Percentiles rank a stretch among this genome's conserved stretches.
Conservation (phyloP, 2,797 vertebrate genomes). For the Pangasius sanitwongsei region DNA sequence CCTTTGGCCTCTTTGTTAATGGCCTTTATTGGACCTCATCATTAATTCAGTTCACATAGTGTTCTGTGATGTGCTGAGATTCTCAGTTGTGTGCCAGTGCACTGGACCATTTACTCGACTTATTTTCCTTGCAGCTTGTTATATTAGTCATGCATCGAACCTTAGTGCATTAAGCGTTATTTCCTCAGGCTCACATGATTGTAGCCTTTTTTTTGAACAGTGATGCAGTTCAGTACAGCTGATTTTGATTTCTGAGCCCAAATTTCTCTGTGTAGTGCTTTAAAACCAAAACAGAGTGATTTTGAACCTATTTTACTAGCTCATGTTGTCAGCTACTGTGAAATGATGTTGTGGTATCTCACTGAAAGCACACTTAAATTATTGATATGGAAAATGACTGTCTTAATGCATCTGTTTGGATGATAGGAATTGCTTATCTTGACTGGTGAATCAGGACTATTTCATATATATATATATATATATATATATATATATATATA, state of each 20-base stretch:
- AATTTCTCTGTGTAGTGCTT: conserved; percentile 24
- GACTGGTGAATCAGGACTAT: neutral
- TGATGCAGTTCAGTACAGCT: conserved; percentile 13
- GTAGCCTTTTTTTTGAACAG: neutral
- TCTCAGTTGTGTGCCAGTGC: conserved; percentile 21
- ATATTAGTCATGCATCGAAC: neutral
- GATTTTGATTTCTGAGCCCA: conserved; percentile 25
- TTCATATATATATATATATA: neutral
- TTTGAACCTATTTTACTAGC: conserved; percentile 11
- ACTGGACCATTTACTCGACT: conserved; percentile 12
- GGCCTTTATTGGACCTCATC: conserved; percentile 17
- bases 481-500: neutral
- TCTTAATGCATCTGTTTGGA: conserved; percentile 39
- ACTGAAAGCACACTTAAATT: conserved; percentile 44
- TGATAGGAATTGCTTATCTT: conserved; percentile 17
- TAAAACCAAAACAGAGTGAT: neutral
- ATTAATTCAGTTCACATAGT: conserved; percentile 30
- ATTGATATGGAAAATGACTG: conserved; percentile 41
- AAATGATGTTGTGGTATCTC: conserved; percentile 30
- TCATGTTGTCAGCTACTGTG: conserved; percentile 31
- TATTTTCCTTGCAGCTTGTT: neutral
- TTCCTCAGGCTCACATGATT: conserved; percentile 22
- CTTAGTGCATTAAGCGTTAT: conserved; percentile 9
- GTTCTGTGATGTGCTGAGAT: conserved; percentile 11
- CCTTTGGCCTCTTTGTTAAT: conserved; percentile 28